Evolutionary conservation across 2,797 vertebrate genomes (phyloP), one percentile per base, ranked within the genome.

Genomic region (Tympanoctomys barrerae): DNA sequence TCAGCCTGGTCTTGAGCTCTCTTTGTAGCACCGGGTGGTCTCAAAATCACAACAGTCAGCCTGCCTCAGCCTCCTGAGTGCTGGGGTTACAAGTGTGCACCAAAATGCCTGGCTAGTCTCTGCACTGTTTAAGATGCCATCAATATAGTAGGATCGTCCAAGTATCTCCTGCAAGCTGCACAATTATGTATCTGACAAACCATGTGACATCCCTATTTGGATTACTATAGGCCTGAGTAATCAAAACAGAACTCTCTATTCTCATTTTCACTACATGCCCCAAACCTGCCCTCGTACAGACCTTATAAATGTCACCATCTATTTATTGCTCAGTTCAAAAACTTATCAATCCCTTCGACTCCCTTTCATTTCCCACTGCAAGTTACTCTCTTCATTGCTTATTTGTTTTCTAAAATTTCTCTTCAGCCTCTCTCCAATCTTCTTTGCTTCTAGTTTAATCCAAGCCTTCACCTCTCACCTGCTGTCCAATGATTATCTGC

Each of bases 281-380:
- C 33, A 16, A 54, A 52, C 46, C 42, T 88, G 81, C 77, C 26
- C 39, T 14, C 39, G 9, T 5, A 75, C 81, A 39, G 16, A 10
- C 22, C 39, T 87, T 61, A 46, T 22, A 92, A 64, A 79, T 42
- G 59, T 28, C 21, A 85, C 42, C 6, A 54, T 80, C 26, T 93
- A 68, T 71, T 33, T 87, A 68, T 49, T 84, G 33, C 71, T 89
- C n/a, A 78, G 46, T 11, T 94, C 77, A 94, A 54, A 94, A 96
- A 94, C 36, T 31, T 89, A 13, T 68, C n/a, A 95, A 59, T 78
- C 64, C 33, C 39, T 61, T 61, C 84, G 28, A 81, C 14, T 66
- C 33, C n/a, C 81, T 13, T 57, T 90, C 24, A 42, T 82, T 94
- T 90, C 52, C 28, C 12, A 94, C 22, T 77, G 78, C 22, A 75